phyloP scores from a whole-genome alignment of 1,140 invertebrate genomes.

The Anoplolepis gracilipes region DNA sequence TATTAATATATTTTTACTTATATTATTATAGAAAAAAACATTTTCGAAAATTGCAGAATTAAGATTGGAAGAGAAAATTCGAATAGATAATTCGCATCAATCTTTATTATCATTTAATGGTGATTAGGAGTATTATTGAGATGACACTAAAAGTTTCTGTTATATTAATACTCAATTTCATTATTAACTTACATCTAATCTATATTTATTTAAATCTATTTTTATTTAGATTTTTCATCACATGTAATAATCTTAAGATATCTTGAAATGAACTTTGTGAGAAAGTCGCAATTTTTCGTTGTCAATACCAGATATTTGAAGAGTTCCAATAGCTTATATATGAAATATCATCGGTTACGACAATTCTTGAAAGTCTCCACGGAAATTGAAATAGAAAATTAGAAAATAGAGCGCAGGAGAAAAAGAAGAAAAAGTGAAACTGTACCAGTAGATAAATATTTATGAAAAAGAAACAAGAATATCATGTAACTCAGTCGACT shows the following conservation, averaged over 20 bases:
- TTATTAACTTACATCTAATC: too few species aligned
- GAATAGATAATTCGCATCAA: not conserved
- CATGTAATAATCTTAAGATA: slow-evolving; percentile 15
- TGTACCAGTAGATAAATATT: not conserved
- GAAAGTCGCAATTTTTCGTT: not conserved
- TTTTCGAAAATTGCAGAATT: not conserved
- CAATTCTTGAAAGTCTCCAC: not conserved
- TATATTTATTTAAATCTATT: too few species aligned
- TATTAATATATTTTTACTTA: too few species aligned
- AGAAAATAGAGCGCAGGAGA: not conserved
- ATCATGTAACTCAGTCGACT: slow-evolving; percentile 5
- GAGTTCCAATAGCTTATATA: not conserved
- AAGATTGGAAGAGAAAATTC: not conserved
- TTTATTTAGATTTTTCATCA: slow-evolving; percentile 15
- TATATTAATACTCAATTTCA: not conserved
- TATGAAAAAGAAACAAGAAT: not conserved
- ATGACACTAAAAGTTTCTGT: not conserved
- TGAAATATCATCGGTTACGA: not conserved
- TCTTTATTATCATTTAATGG: not conserved
- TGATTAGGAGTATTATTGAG: not conserved
- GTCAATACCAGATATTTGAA: not conserved
- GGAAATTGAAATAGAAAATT: slow-evolving; percentile 13
- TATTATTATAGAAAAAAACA: too few species aligned
- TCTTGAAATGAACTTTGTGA: not conserved
- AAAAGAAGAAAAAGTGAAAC: not conserved